Evolutionary conservation across 2,113 vertebrate species (phyloP).

Genomic region (Hiodon tergisus): DNA sequence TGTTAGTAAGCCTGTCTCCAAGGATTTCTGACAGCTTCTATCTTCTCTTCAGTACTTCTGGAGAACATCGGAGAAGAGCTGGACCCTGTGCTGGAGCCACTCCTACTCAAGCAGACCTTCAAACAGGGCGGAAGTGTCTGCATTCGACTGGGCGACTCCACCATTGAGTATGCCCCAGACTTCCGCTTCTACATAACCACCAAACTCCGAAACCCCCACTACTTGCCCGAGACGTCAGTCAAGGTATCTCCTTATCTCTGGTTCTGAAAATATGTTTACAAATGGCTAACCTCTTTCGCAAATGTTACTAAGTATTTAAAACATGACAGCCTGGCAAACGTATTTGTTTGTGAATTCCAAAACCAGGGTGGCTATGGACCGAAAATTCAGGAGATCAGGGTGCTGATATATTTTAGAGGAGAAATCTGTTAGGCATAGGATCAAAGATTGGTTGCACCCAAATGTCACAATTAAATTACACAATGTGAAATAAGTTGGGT

Average conservation of each 20-base stretch:
- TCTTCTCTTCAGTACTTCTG: slow-evolving; percentile 64
- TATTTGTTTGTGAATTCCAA: too few species aligned
- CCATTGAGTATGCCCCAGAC: slow-evolving; percentile 73
- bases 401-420: too few species aligned
- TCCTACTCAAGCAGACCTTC: slow-evolving; percentile 81
- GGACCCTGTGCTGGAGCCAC: slow-evolving; percentile 79
- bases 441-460: too few species aligned
- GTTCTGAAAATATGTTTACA: too few species aligned
- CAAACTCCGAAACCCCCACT: slow-evolving; percentile 82
- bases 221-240: slow-evolving; percentile 78
- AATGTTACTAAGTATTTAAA: too few species aligned
- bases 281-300: too few species aligned
- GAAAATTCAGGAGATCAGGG: too few species aligned
- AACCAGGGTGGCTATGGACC: too few species aligned
- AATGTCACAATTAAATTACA: too few species aligned
- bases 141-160: slow-evolving; percentile 78
- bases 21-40: slow-evolving; percentile 3
- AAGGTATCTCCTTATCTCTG: slow-evolving; percentile 53
- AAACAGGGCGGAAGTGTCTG: slow-evolving; percentile 75
- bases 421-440: too few species aligned
- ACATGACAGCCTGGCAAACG: too few species aligned
- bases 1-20: background rate
- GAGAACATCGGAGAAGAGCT: slow-evolving; percentile 84
- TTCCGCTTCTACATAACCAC: slow-evolving; percentile 86
- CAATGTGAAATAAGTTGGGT: too few species aligned